Percentiles rank a stretch among this genome's conserved stretches.
phyloP scores from a whole-genome alignment of 2,888 invertebrate species.

The Lycocerus yunnanus region DNA sequence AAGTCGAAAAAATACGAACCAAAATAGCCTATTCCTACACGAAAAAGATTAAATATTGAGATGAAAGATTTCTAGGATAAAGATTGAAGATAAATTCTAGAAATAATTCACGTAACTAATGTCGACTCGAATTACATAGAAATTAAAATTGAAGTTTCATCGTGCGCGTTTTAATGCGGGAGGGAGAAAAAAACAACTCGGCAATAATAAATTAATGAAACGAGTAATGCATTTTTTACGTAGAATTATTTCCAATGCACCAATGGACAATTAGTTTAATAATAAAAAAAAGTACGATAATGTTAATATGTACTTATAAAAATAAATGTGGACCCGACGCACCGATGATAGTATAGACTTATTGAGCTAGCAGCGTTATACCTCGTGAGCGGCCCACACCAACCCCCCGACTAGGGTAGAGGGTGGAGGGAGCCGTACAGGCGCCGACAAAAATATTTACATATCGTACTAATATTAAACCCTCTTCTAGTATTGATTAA shows the following conservation, averaged over 20 bases:
- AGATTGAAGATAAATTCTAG: background rate
- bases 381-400: constrained; percentile 46
- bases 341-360: constrained; percentile 51
- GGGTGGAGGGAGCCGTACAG: constrained; percentile 55
- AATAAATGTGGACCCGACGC: constrained; percentile 43
- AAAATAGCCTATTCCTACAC: no score
- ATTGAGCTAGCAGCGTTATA: constrained; percentile 49
- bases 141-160: background rate
- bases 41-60: background rate
- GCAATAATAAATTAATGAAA: background rate
- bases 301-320: constrained; percentile 4
- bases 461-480: constrained; percentile 55
- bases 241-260: background rate
- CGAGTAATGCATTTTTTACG: background rate
- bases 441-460: constrained; percentile 61
- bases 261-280: background rate
- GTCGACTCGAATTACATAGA: background rate
- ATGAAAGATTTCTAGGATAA: background rate
- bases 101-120: background rate
- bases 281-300: background rate
- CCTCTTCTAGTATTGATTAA: constrained; percentile 35
- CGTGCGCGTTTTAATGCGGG: background rate
- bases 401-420: constrained; percentile 49
- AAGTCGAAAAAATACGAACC: no score
- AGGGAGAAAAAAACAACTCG: background rate